phyloP scores from a whole-genome alignment of 1,140 invertebrate species.

The Cotesia typhae region DNA sequence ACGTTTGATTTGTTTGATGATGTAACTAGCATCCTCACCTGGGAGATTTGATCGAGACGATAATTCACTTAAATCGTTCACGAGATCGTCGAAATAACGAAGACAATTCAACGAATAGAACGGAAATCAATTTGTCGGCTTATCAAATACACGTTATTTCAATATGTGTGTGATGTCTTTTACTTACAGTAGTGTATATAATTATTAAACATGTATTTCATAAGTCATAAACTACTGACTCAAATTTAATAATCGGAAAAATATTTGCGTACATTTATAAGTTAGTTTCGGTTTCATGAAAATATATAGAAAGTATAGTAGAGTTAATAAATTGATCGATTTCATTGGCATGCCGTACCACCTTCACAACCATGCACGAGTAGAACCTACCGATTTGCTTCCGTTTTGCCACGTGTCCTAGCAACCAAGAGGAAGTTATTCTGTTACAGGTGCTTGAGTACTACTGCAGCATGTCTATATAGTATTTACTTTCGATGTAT shows the following conservation, averaged over 20 bases:
- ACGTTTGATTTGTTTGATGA: slow-evolving; percentile 3
- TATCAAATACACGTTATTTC: not conserved
- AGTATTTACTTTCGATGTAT: too few relatives aligned
- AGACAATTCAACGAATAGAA: slow-evolving; percentile 27
- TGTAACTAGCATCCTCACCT: slow-evolving; percentile 45
- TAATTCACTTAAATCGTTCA: slow-evolving; percentile 55
- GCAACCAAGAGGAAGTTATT: slow-evolving; percentile 29
- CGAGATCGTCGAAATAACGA: slow-evolving; percentile 31
- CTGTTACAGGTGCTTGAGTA: slow-evolving; percentile 11
- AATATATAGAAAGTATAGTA: not conserved
- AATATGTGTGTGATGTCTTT: not conserved
- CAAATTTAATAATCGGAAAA: not conserved
- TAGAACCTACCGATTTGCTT: slow-evolving; percentile 28
- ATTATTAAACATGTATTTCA: not conserved
- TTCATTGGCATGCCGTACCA: slow-evolving; percentile 37
- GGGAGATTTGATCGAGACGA: slow-evolving; percentile 50
- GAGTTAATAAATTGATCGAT: slow-evolving; percentile 35
- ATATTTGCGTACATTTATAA: not conserved
- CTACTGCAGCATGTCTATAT: too few relatives aligned
- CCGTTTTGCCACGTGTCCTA: slow-evolving; percentile 38
- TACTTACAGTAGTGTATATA: not conserved
- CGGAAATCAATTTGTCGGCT: slow-evolving; percentile 29
- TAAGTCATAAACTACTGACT: not conserved
- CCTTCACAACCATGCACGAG: slow-evolving; percentile 30
- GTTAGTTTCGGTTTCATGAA: not conserved